These are phyloP conservation scores for Octodon degus DNA, from an alignment of 2,113 vertebrate genomes.

Conservation along the genomic window DNA sequence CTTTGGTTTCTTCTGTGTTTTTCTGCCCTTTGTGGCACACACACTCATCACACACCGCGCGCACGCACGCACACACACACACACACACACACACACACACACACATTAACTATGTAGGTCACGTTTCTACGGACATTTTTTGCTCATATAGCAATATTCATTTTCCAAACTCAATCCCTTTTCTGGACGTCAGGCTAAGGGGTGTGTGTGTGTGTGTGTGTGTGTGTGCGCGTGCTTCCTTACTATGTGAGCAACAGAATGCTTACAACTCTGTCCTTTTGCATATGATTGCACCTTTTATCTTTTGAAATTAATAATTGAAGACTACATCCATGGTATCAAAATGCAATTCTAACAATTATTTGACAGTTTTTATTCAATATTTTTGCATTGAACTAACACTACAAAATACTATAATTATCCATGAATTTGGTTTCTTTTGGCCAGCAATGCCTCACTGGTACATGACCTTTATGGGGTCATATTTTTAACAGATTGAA, in stretches of 20 bases:
- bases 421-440: not conserved
- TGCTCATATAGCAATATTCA: not conserved
- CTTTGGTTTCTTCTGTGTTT: not conserved
- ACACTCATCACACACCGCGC: not conserved
- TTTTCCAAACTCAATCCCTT: not conserved
- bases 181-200: not conserved
- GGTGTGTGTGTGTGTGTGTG: not conserved
- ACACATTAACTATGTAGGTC: not conserved
- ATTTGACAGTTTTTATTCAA: not conserved
- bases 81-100: too few relatives aligned
- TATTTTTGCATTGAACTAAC: not conserved
- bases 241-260: not conserved
- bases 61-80: too few relatives aligned
- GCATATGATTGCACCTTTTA: not conserved
- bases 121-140: not conserved
- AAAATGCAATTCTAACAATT: not conserved
- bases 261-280: not conserved
- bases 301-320: conserved; percentile 8
- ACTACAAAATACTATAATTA: not conserved
- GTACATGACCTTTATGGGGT: not conserved
- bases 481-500: not conserved
- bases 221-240: not conserved
- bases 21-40: not conserved
- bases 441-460: not conserved
- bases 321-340: not conserved